These are phyloP conservation scores for Pedionomus torquatus DNA, from an alignment of 2,113 vertebrate species.

Conservation along the genomic window DNA sequence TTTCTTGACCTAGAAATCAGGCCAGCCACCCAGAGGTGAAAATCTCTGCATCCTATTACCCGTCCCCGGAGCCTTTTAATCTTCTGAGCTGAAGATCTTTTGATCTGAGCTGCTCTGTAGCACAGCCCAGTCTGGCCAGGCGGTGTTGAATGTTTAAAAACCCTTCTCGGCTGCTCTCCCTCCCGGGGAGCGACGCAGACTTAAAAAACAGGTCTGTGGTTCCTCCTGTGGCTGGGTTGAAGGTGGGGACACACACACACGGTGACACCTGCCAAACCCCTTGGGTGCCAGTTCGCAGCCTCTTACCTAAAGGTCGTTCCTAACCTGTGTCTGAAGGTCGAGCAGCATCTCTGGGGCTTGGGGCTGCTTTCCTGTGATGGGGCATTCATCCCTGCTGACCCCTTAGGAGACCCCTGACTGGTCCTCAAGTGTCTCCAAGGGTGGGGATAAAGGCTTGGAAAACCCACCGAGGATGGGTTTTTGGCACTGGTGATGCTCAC, in stretches of 20 bases:
- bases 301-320: not conserved
- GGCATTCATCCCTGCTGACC: not conserved
- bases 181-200: not conserved
- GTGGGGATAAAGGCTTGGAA: not conserved
- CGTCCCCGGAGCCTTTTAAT: slow-evolving; percentile 21
- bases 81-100: slow-evolving; percentile 49
- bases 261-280: not conserved
- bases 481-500: not conserved
- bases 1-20: not conserved
- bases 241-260: not conserved
- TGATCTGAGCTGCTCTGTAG: slow-evolving; percentile 48
- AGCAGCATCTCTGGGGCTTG: not conserved
- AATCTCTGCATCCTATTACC: slow-evolving; percentile 41
- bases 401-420: not conserved
- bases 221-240: not conserved
- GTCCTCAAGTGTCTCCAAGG: not conserved
- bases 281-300: not conserved
- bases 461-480: not conserved
- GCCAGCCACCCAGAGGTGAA: slow-evolving; percentile 24
- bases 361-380: not conserved
- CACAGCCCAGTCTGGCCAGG: not conserved
- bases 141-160: slow-evolving; percentile 49
- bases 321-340: not conserved
- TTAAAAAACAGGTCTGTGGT: not conserved
- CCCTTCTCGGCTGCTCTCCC: not conserved